These are phyloP conservation scores for Brachyalestes nurse DNA, from an alignment of 2,797 vertebrate species.

Conservation along the genomic window DNA sequence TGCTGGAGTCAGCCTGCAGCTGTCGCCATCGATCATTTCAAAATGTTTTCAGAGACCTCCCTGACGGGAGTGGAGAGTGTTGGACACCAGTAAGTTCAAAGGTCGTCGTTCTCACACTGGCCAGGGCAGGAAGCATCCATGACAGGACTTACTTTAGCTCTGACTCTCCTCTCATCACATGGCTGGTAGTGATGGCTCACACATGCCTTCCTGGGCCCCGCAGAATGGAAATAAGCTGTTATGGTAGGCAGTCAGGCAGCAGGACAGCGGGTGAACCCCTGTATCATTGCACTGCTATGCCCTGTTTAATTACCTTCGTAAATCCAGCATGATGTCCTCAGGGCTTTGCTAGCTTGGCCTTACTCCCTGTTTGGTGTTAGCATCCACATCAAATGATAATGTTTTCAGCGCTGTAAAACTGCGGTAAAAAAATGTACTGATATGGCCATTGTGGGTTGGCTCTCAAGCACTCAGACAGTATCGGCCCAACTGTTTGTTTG, in stretches of 20 bases:
- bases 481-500: not conserved
- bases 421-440: not conserved
- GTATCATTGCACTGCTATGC: constrained; percentile 1
- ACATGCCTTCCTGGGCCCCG: not conserved
- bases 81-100: constrained; percentile 23
- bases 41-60: constrained; percentile 34
- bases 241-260: not conserved
- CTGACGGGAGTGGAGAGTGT: constrained; percentile 13
- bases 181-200: not conserved
- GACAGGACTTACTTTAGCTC: constrained; percentile 30
- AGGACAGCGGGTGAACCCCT: constrained; percentile 3
- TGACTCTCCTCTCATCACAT: constrained; percentile 20
- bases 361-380: constrained; percentile 3
- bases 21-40: constrained; percentile 56
- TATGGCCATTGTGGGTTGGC: not conserved
- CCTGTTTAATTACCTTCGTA: constrained; percentile 1
- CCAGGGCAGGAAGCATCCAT: constrained; percentile 7
- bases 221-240: not conserved
- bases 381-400: not conserved
- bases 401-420: not conserved
- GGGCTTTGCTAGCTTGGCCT: constrained; percentile 5
- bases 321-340: constrained; percentile 14
- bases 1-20: constrained; percentile 52
- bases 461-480: not conserved
- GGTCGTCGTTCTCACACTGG: constrained; percentile 17